Evolutionary conservation across 92 coral and sea anemone species (phyloP), one percentile per base, ranked within the genome.

Genomic region (Porites cylindrica): DNA sequence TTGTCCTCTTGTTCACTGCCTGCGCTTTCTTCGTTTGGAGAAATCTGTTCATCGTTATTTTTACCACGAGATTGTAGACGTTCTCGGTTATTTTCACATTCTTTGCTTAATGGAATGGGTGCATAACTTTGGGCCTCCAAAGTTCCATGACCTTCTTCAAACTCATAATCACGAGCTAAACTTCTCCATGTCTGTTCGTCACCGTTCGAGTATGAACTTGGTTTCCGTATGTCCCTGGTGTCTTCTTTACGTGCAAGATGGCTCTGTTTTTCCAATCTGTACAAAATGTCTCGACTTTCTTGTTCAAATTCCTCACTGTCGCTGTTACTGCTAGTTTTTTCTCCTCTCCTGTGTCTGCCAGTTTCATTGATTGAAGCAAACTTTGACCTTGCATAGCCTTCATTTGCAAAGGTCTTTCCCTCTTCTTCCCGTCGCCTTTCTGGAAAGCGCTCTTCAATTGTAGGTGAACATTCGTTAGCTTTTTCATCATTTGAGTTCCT

Each of bases 11-110:
- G 71, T 6, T 66, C 38, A 10, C 26, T 62, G 43, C 38, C 82
- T 7, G 75, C n/a, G 50, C 50, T 80, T 47, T 80, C 75, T 2
- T 71, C 68, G 75, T 69, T 52, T 23, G 84, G 32, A 29, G 32
- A 19, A 53, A 66, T 10, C 58, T 12, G 5, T 23, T 52, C 14
- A 1, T 67, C 84, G 24, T 67, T 60, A 23, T 21, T n/a, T 24
- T 65, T 7, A 13, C 2, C 3, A 7, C 52, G 38, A 7, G 7
- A 51, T 17, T 47, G 51, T 53, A 14, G 10, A 21, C 47, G 19
- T 26, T 78, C 71, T 43, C 12, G 62, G 51, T 78, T 47, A 12
- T 1, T 47, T 29, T 43, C 72, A 17, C 8, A n/a, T n/a, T 17
- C 38, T 62, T 43, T 78, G 51, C 11, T 8, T 43, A 3, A 7